These are phyloP conservation scores for Macrocentrus cingulum DNA, from an alignment of 1,140 invertebrate species.

Conservation along the genomic window DNA sequence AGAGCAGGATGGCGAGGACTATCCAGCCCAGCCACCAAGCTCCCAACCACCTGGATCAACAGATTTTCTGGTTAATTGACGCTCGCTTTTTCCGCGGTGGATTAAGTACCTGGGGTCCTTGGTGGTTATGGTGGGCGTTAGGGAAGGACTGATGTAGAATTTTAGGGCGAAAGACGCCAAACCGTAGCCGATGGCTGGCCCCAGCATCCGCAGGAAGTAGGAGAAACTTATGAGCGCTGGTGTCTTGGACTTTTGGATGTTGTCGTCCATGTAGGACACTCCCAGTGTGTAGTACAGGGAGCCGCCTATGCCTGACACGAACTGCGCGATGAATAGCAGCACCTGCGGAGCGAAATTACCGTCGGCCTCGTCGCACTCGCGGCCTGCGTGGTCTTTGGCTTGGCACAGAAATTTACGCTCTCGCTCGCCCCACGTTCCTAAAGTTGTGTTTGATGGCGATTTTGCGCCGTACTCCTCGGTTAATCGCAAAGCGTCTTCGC, in stretches of 20 bases:
- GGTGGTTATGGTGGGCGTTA: constrained; percentile 69
- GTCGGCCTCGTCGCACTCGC: constrained; percentile 61
- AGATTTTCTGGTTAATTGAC: neutral
- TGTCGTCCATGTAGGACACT: constrained; percentile 73
- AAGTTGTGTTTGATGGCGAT: neutral
- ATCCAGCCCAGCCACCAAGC: constrained; percentile 83
- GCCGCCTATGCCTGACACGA: constrained; percentile 69
- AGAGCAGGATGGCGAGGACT: constrained; percentile 65
- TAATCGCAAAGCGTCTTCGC: constrained; percentile 67
- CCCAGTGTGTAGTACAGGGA: constrained; percentile 69
- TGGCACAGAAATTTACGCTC: constrained; percentile 51
- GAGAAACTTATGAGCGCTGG: constrained; percentile 69
- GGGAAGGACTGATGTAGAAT: constrained; percentile 68
- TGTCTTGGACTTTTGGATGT: constrained; percentile 71
- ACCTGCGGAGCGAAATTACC: constrained; percentile 64
- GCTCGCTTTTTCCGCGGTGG: too few species aligned
- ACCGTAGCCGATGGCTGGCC: constrained; percentile 72
- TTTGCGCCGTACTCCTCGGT: constrained; percentile 65
- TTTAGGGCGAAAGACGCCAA: constrained; percentile 70
- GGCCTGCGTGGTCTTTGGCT: constrained; percentile 40
- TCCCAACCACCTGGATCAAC: constrained; percentile 64
- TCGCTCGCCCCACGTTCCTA: constrained; percentile 37
- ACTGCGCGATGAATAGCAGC: constrained; percentile 66
- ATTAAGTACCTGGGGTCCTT: constrained; percentile 67
- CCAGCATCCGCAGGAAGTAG: constrained; percentile 71